Evolutionary conservation across 2,888 invertebrate genomes (phyloP).

Genomic region (Spisula subtruncata): DNA sequence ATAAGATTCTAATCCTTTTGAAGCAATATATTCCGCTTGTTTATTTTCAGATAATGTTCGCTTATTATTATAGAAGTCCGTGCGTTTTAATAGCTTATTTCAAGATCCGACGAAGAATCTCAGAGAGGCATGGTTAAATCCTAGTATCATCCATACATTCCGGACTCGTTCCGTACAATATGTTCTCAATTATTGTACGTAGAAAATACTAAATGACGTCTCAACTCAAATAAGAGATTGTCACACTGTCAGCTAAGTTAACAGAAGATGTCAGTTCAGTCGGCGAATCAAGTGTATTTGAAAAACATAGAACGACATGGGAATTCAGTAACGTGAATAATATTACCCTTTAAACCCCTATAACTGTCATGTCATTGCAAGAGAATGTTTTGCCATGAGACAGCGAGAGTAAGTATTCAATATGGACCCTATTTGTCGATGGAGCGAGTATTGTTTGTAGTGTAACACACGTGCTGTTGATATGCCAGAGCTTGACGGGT

Average conservation of each 20-base stretch:
- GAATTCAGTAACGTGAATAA: slow-evolving; percentile 70
- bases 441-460: neutral
- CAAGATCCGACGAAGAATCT: slow-evolving; percentile 42
- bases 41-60: slow-evolving; percentile 48
- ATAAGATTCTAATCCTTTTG: slow-evolving; percentile 50
- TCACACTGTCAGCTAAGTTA: slow-evolving; percentile 50
- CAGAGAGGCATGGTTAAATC: slow-evolving; percentile 18
- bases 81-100: slow-evolving; percentile 57
- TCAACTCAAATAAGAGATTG: slow-evolving; percentile 51
- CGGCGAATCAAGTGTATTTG: slow-evolving; percentile 36
- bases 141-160: slow-evolving; percentile 31
- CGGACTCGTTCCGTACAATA: slow-evolving; percentile 51
- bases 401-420: slow-evolving; percentile 44
- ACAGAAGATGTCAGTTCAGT: slow-evolving; percentile 35
- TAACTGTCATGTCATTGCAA: slow-evolving; percentile 64
- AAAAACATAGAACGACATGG: slow-evolving; percentile 46
- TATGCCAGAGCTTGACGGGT: slow-evolving; percentile 21
- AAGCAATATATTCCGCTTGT: slow-evolving; percentile 47
- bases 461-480: slow-evolving; percentile 45
- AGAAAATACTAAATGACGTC: slow-evolving; percentile 62
- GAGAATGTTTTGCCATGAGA: neutral
- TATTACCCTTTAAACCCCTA: slow-evolving; percentile 76
- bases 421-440: slow-evolving; percentile 53
- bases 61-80: slow-evolving; percentile 52
- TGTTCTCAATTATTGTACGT: slow-evolving; percentile 60